A percentile compares a stretch with the other conserved stretches of the same genome.
Evolutionary conservation across 2,888 invertebrate species (phyloP).

Genomic region (Fragum whitleyi): DNA sequence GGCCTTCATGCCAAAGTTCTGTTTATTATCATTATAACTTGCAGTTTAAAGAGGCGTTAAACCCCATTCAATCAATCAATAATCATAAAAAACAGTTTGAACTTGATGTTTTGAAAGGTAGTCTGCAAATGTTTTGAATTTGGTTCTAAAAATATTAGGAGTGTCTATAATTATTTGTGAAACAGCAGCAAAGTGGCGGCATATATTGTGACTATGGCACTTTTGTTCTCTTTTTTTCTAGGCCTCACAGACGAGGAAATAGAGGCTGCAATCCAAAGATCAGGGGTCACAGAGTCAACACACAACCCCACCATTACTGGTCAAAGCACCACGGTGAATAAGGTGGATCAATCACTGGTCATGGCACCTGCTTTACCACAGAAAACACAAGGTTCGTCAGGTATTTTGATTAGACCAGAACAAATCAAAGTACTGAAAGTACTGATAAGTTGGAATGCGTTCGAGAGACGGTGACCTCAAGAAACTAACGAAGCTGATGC

Average conservation of each 20-base stretch:
- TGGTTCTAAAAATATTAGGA: not conserved
- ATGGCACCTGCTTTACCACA: constrained; percentile 17
- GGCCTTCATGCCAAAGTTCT: too few species aligned
- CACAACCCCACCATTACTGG: not conserved
- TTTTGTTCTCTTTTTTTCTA: not conserved
- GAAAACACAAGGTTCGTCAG: constrained; percentile 6
- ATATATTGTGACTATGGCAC: too few species aligned
- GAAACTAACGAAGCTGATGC: too few species aligned
- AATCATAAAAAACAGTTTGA: not conserved
- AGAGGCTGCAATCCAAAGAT: constrained; percentile 75
- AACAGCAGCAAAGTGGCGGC: too few species aligned
- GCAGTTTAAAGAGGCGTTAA: too few species aligned
- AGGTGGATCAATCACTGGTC: constrained; percentile 42
- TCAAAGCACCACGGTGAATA: not conserved
- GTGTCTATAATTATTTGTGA: not conserved
- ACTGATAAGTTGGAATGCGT: too few species aligned
- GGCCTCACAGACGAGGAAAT: constrained; percentile 81
- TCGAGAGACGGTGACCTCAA: too few species aligned
- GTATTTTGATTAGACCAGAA: too few species aligned
- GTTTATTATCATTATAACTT: too few species aligned
- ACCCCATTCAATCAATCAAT: too few species aligned
- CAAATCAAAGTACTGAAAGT: too few species aligned
- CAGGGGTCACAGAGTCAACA: constrained; percentile 46
- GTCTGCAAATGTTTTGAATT: not conserved
- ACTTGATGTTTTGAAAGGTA: not conserved